These are phyloP conservation scores for Falco concolor DNA, from an alignment of 2,797 vertebrate species.

Conservation along the genomic window DNA sequence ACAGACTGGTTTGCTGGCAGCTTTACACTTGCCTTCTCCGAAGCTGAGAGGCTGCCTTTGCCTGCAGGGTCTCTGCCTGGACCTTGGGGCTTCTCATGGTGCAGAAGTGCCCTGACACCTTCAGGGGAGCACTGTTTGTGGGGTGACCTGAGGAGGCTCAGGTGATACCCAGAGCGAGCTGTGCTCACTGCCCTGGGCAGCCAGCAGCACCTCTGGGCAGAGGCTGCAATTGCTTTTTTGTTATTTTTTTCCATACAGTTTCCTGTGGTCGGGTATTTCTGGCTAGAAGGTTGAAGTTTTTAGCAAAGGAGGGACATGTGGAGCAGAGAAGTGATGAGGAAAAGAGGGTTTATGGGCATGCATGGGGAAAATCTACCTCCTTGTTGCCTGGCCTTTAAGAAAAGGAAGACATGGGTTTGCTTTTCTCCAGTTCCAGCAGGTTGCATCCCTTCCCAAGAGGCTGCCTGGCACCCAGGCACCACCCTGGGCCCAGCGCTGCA, in stretches of 20 bases:
- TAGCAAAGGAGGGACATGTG: not conserved
- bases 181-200: accelerated
- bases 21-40: not conserved
- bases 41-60: not conserved
- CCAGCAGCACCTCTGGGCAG: not conserved
- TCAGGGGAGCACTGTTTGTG: not conserved
- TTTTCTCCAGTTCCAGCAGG: not conserved
- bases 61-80: not conserved
- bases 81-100: accelerated
- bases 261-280: not conserved
- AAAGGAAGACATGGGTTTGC: accelerated
- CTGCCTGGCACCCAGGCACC: not conserved
- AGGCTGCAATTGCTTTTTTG: not conserved
- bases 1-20: accelerated
- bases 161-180: accelerated
- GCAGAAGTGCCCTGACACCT: too few species aligned
- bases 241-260: accelerated
- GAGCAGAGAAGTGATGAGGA: not conserved
- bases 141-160: not conserved
- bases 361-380: not conserved
- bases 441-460: not conserved
- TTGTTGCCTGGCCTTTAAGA: not conserved
- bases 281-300: accelerated
- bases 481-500: not conserved
- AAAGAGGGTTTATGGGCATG: accelerated